A percentile compares a stretch with the other conserved stretches of the same genome.
phyloP scores from a whole-genome alignment of 2,113 vertebrate species.

The Prietella phreatophila region DNA sequence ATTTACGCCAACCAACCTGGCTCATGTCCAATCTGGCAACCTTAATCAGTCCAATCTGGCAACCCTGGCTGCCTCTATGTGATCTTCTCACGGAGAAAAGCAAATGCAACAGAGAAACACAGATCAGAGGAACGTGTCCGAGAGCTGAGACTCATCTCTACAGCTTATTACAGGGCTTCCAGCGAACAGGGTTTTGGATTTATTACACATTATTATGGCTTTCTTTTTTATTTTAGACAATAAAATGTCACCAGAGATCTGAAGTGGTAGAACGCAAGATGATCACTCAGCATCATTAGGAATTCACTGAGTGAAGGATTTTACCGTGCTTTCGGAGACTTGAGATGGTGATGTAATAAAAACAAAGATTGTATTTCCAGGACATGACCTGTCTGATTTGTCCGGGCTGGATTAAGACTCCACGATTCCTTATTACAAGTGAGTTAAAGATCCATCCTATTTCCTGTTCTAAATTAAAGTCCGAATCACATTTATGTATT shows the following conservation, averaged over 20 bases:
- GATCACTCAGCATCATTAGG: neutral
- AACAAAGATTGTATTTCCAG: neutral
- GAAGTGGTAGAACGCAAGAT: neutral
- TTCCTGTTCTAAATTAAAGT: neutral
- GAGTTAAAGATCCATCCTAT: slow-evolving; percentile 3
- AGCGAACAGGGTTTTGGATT: neutral
- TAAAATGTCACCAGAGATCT: neutral
- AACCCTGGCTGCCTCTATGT: slow-evolving; percentile 19
- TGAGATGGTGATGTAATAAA: neutral
- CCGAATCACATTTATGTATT: neutral
- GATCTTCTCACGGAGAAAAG: slow-evolving; percentile 16
- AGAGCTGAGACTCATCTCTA: neutral
- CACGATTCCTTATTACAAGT: neutral
- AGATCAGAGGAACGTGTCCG: slow-evolving; percentile 14
- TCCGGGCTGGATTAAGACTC: neutral
- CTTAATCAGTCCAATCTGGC: slow-evolving; percentile 4
- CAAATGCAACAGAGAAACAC: slow-evolving; percentile 1
- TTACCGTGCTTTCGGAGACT: neutral
- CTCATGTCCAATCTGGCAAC: slow-evolving; percentile 19
- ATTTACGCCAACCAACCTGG: neutral
- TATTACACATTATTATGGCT: neutral
- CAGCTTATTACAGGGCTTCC: neutral
- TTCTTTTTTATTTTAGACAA: neutral
- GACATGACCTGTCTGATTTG: neutral
- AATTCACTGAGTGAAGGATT: neutral